A percentile compares a stretch with the other conserved stretches of the same genome.
Evolutionary conservation across 2,797 vertebrate species (phyloP).

Genomic region (Alcedo quadribrachys): DNA sequence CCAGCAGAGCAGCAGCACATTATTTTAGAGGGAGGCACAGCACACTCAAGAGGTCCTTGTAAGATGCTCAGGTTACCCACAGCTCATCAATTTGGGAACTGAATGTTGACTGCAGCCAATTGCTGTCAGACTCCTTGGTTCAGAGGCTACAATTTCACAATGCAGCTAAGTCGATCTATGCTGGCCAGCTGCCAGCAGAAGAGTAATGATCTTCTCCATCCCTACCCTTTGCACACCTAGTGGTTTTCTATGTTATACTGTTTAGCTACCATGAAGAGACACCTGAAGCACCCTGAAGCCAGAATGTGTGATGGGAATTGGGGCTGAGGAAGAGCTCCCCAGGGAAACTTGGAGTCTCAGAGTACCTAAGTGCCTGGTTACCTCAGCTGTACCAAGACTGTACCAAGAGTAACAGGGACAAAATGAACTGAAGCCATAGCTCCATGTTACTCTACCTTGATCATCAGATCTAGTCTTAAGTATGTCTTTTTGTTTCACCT

Average conservation of each 20-base stretch:
- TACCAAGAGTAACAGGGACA: not conserved
- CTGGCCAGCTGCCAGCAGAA: not conserved
- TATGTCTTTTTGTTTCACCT: not conserved
- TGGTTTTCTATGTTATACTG: not conserved
- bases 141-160: not conserved
- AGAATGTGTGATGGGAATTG: not conserved
- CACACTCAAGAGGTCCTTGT: not conserved
- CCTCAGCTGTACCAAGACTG: not conserved
- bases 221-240: not conserved
- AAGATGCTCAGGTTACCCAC: not conserved
- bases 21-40: accelerated
- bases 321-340: not conserved
- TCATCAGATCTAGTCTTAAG: not conserved
- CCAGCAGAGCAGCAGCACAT: not conserved
- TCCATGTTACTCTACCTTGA: not conserved
- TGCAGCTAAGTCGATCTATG: not conserved
- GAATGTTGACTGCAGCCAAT: not conserved
- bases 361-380: not conserved
- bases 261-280: not conserved
- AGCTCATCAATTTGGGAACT: not conserved
- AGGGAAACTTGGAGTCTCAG: not conserved
- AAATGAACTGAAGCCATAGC: not conserved
- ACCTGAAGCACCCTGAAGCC: not conserved
- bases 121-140: not conserved
- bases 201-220: not conserved